Evolutionary conservation across 1,140 invertebrate species (phyloP), one percentile per base, ranked within the genome.

Genomic region (Cherax destructor): DNA sequence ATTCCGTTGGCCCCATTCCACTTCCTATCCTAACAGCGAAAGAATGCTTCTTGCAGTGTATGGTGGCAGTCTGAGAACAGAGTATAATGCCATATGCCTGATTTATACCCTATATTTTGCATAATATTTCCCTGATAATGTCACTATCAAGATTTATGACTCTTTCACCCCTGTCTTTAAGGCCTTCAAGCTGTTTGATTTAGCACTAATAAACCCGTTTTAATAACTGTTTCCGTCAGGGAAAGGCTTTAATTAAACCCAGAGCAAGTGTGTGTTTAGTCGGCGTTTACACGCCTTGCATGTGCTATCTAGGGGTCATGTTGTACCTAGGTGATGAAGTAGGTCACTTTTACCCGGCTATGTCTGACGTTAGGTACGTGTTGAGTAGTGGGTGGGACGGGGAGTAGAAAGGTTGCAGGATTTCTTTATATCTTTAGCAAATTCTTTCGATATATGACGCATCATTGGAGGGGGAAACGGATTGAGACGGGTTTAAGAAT

Each of bases 221-320:
- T 83, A 83, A 83, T 69, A 59, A 69, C 81, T 83, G 24, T 49
- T 83, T 83, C 81, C 81, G 81, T 83, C 81, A 61, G 16, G 11
- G n/a, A 24, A 41, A 50, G 30, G 24, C 81, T 21, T 69, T 83
- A 47, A 83, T 83, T 83, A 83, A 41, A 83, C 30, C 30, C 61
- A 16, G 61, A 21, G 61, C 41, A 83, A 65, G 81, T 69, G 81
- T 83, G 80, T 83, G 56, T 83, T 83, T 83, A 83, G n/a, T 7
- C 61, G 52, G 65, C 6, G 52, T 9, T 56, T 56, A 56, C 52
- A 41, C 52, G 9, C 52, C 6, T 56, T 5, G 9, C 52, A 56
- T 56, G 52, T 9, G 52, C 9, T 41, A 41, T 41, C 30, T 41
- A 41, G 30, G 30, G 30, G 30, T 41, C 30, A 41, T 41, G 30